A percentile compares a stretch with the other conserved stretches of the same genome.
Conservation (phyloP, 2,888 invertebrate genomes). For the Drosophila merina region DNA sequence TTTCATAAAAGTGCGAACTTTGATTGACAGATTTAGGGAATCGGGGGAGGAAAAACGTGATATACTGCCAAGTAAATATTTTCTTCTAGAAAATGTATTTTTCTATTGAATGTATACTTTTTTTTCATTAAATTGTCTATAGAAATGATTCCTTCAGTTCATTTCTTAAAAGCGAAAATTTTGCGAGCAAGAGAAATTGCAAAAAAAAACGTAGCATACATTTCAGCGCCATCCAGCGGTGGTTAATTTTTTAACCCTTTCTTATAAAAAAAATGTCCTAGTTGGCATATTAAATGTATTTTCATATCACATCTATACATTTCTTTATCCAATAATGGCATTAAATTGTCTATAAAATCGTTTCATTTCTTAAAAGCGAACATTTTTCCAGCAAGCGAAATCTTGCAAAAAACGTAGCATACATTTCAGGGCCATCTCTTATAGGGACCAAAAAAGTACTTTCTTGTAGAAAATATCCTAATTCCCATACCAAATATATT, state of each 20-base stretch:
- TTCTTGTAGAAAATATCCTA: too few species aligned
- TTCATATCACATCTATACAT: too few species aligned
- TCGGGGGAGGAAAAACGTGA: neutral
- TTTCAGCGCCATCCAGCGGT: too few species aligned
- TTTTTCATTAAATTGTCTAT: neutral
- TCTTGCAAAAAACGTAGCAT: too few species aligned
- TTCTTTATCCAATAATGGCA: neutral
- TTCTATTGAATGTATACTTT: neutral
- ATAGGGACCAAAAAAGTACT: too few species aligned
- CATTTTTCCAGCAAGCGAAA: neutral
- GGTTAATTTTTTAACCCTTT: too few species aligned
- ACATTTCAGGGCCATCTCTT: too few species aligned
- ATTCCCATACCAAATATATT: too few species aligned
- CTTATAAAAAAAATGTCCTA: too few species aligned
- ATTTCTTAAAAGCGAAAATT: neutral
- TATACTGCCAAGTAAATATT: slow-evolving; percentile 22
- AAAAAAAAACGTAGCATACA: too few species aligned
- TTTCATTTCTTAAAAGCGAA: neutral
- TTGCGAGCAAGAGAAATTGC: neutral
- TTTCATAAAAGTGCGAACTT: slow-evolving; percentile 35
- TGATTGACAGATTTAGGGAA: slow-evolving; percentile 30
- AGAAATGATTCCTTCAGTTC: neutral
- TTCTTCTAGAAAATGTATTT: slow-evolving; percentile 1
- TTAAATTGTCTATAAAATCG: neutral
- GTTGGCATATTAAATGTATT: too few species aligned